A percentile compares a stretch with the other conserved stretches of the same genome.
Evolutionary conservation across 2,113 vertebrate species (phyloP).

Genomic region (Catharus bicknelli): DNA sequence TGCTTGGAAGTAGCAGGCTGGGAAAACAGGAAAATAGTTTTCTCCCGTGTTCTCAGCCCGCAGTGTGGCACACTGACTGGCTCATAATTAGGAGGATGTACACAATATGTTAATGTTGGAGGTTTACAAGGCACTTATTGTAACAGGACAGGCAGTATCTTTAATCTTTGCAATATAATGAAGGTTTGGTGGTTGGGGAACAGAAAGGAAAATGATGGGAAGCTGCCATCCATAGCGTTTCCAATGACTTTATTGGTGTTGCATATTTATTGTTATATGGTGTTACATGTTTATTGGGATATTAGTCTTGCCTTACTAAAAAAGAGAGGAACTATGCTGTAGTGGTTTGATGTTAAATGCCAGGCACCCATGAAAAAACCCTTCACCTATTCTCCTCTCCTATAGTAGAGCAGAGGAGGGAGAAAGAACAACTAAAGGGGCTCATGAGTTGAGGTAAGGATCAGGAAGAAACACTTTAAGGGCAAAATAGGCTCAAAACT

Average conservation of each 20-base stretch:
- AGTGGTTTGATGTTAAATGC: background rate
- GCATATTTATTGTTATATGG: background rate
- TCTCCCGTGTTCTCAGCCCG: background rate
- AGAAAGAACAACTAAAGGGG: background rate
- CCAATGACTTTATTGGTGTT: background rate
- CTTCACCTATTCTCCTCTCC: background rate
- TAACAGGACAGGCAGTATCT: background rate
- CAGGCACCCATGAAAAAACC: background rate
- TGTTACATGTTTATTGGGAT: background rate
- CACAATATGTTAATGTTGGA: background rate
- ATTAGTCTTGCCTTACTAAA: background rate
- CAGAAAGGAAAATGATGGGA: background rate
- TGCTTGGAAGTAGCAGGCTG: background rate
- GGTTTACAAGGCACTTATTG: background rate
- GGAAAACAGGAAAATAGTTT: background rate
- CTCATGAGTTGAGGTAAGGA: background rate
- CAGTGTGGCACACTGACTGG: background rate
- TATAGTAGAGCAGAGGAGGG: background rate
- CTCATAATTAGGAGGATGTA: rapidly evolving
- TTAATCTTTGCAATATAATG: background rate
- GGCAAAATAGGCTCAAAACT: background rate
- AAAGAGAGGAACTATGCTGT: background rate
- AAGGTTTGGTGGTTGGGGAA: background rate
- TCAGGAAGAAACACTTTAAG: background rate
- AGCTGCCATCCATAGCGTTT: background rate